Evolutionary conservation across 2,888 invertebrate genomes (phyloP).

Genomic region (Trichopria drosophilae): DNA sequence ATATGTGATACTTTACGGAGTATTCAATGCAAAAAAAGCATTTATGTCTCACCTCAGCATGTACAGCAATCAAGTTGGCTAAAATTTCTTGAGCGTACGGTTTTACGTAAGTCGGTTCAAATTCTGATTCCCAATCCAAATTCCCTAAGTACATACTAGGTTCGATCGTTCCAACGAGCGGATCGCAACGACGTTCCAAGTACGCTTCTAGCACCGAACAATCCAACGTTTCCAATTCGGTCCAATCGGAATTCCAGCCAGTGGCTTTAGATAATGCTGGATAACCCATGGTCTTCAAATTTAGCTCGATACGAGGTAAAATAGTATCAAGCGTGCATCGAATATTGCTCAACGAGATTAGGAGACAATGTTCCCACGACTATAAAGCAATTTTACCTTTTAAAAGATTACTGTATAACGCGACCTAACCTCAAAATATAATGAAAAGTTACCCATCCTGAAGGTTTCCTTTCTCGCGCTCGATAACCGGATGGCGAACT

Average conservation of each 20-base stretch:
- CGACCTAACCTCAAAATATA: no score
- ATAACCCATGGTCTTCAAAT: conserved; percentile 72
- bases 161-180: conserved; percentile 93
- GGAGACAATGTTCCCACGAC: conserved; percentile 78
- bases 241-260: conserved; percentile 61
- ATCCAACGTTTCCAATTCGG: conserved; percentile 66
- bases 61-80: conserved; percentile 78
- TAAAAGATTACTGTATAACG: conserved; percentile 3
- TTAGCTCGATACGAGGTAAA: conserved; percentile 69
- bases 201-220: conserved; percentile 75
- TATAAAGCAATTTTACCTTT: conserved; percentile 51
- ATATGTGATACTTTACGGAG: neutral
- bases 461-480: conserved; percentile 48
- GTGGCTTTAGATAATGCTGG: conserved; percentile 62
- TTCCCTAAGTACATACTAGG: conserved; percentile 92
- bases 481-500: conserved; percentile 63
- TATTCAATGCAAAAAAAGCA: neutral
- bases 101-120: conserved; percentile 74
- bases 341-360: conserved; percentile 88
- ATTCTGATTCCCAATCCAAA: conserved; percentile 81
- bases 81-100: conserved; percentile 89
- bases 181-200: conserved; percentile 89
- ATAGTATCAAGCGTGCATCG: conserved; percentile 78
- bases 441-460: conserved; percentile 47
- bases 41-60: conserved; percentile 66